Percentiles rank a stretch among this genome's conserved stretches.
Conservation (phyloP, 2,888 invertebrate species). For the Drosophila lutescens region DNA sequence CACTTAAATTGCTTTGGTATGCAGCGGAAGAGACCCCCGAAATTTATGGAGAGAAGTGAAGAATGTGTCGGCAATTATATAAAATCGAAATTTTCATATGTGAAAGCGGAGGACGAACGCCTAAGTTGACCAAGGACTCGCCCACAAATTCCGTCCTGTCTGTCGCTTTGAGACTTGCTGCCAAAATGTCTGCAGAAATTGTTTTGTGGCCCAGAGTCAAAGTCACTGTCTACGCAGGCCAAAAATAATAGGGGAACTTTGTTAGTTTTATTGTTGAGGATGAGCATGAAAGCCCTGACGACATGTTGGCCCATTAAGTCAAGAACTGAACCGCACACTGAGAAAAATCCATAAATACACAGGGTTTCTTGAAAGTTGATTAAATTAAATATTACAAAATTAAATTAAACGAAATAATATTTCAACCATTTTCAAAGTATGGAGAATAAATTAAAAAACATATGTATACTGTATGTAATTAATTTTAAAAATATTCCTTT, state of each 20-base stretch:
- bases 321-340: slow-evolving; percentile 36
- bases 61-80: slow-evolving; percentile 33
- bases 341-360: neutral
- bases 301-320: slow-evolving; percentile 57
- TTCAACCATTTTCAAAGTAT: too few species aligned
- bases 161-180: slow-evolving; percentile 46
- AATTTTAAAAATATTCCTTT: too few species aligned
- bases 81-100: slow-evolving; percentile 39
- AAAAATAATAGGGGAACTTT: slow-evolving; percentile 71
- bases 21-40: neutral
- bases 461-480: too few species aligned
- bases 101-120: slow-evolving; percentile 8
- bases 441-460: too few species aligned
- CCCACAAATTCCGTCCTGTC: slow-evolving; percentile 33
- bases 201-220: slow-evolving; percentile 58
- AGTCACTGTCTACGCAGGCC: slow-evolving; percentile 59
- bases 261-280: slow-evolving; percentile 32
- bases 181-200: slow-evolving; percentile 71
- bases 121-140: slow-evolving; percentile 56
- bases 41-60: slow-evolving; percentile 5
- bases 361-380: neutral
- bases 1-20: slow-evolving; percentile 27
- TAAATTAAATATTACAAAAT: neutral
- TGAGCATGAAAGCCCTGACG: slow-evolving; percentile 20
- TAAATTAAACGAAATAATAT: too few species aligned